These are phyloP conservation scores for Monoplex corrugatus DNA, from an alignment of 2,888 invertebrate species.

Conservation along the genomic window DNA sequence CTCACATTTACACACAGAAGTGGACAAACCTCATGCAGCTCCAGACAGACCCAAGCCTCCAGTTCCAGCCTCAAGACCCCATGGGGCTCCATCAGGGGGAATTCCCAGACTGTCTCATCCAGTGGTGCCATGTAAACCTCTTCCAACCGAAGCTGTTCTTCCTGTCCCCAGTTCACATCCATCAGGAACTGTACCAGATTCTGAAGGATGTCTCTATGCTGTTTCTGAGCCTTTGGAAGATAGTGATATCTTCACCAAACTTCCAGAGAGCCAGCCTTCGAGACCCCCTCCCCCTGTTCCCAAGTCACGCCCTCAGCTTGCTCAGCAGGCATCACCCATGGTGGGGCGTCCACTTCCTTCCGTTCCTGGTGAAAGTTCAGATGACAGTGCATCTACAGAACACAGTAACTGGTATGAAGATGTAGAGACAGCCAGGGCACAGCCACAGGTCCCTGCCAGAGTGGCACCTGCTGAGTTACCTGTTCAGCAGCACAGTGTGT, in stretches of 20 bases:
- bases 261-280: constrained; percentile 8
- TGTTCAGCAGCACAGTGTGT: not conserved
- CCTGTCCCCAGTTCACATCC: not conserved
- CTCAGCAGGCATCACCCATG: not conserved
- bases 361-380: not conserved
- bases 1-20: not conserved
- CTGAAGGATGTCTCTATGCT: constrained; percentile 22
- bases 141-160: not conserved
- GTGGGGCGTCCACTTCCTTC: constrained; percentile 39
- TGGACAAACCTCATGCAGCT: not conserved
- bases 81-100: not conserved
- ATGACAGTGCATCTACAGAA: not conserved
- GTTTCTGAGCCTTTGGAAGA: not conserved
- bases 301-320: not conserved
- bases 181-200: not conserved
- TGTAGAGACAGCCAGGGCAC: constrained; percentile 18
- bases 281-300: constrained; percentile 26
- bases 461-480: not conserved
- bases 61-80: constrained; percentile 29
- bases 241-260: not conserved
- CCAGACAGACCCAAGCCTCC: constrained; percentile 26
- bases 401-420: constrained; percentile 18
- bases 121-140: constrained; percentile 9
- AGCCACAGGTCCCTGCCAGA: not conserved
- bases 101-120: constrained; percentile 31